These are phyloP conservation scores for Panulirus ornatus DNA, from an alignment of 1,140 invertebrate genomes.

Conservation along the genomic window DNA sequence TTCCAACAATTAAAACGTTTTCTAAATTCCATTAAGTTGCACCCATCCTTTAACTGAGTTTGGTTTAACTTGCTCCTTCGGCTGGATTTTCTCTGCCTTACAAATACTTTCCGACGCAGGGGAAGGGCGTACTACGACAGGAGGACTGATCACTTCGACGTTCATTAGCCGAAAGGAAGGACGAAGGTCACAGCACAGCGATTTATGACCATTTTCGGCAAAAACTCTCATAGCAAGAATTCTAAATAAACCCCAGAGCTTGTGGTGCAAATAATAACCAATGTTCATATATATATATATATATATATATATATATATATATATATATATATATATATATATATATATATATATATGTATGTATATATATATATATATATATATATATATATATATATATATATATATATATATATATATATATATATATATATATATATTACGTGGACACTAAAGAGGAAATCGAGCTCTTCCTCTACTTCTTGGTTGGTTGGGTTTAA, in stretches of 20 bases:
- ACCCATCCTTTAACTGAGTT: neutral
- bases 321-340: neutral
- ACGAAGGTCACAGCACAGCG: no score
- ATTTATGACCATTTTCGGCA: no score
- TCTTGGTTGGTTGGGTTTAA: no score
- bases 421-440: no score
- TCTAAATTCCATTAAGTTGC: neutral
- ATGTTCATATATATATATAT: slow-evolving; percentile 27
- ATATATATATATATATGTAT: slow-evolving; percentile 13
- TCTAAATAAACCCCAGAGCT: no score
- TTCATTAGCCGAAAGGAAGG: no score
- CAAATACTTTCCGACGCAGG: neutral
- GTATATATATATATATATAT: slow-evolving; percentile 16
- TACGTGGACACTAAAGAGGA: no score
- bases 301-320: slow-evolving; percentile 31
- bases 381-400: slow-evolving; percentile 8
- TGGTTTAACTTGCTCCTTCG: neutral
- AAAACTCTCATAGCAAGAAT: no score
- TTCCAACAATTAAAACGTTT: neutral
- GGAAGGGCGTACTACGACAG: no score
- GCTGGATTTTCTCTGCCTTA: neutral
- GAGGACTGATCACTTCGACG: no score
- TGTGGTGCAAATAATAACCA: neutral
- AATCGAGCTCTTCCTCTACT: no score
- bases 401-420: neutral